Evolutionary conservation across 1,140 invertebrate species (phyloP), one percentile per base, ranked within the genome.

Genomic region (Drosophila equinoxialis): DNA sequence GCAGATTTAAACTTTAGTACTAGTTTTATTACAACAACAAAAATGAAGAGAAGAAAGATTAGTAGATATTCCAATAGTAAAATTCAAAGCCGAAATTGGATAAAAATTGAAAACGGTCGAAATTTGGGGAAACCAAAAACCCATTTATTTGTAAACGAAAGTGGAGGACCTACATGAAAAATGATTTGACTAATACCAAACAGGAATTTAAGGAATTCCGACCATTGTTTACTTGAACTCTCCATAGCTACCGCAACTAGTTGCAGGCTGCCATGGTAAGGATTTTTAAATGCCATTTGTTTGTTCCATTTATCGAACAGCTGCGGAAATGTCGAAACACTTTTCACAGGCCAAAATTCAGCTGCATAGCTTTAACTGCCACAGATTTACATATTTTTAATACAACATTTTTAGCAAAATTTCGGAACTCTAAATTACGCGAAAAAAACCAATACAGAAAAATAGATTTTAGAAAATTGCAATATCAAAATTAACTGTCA

Each of bases 241-340:
- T 66, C 59, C 69, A 59, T 83, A 54, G 74, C 65, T 79, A 87
- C 72, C 59, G 45, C 71, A 48, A 85, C 82, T 71, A 86, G 81
- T 81, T 81, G 81, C 82, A 62, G 68, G 55, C 65, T 74, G 70
- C 81, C 83, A 87, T 87, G 82, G 69, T 64, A 45, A 79, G 61
- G 42, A n/a, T 41, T 26, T 7, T 17, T 48, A 83, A 86, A 1
- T 85, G 69, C 83, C 39, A 65, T 42, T 60, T 86, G 83, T 74
- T 86, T 86, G 83, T 86, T 86, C 83, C 79, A 86, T 86, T 86
- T 86, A 86, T 83, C 70, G 83, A 82, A 74, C 42, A 73, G 69
- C 60, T 68, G 69, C 55, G 63, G 66, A 80, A 84, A 84, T 84
- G 77, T 84, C 77, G 81, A 51, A 81, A 42, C 77, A 74, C 55